Evolutionary conservation across 2,888 invertebrate species (phyloP).

Genomic region (Lysandra bellargus): DNA sequence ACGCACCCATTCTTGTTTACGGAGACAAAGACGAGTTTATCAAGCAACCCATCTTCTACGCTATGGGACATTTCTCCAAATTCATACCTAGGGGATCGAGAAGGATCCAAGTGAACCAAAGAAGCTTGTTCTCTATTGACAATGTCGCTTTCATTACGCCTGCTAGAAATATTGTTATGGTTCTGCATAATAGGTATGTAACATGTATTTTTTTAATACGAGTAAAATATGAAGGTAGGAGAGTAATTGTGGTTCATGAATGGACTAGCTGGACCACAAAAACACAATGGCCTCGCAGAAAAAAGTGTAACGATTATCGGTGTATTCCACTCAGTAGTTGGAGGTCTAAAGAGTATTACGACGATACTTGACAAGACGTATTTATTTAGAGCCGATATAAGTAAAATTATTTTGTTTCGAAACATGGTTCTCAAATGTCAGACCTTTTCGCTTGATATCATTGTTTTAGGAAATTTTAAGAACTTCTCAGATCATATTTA

Average conservation of each 20-base stretch:
- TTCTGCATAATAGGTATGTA: conserved; percentile 64
- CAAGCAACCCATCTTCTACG: conserved; percentile 94
- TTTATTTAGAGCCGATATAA: too few species aligned
- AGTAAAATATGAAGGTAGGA: background rate
- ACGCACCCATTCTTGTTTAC: conserved; percentile 83
- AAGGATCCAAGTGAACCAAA: conserved; percentile 47
- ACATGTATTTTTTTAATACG: background rate
- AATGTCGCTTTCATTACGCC: conserved; percentile 58
- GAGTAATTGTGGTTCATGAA: background rate
- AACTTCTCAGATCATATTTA: too few species aligned
- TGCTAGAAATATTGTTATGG: conserved; percentile 54
- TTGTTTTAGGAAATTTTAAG: too few species aligned
- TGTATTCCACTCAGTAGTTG: too few species aligned
- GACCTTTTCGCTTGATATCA: too few species aligned
- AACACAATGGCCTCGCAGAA: too few species aligned
- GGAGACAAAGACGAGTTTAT: conserved; percentile 84
- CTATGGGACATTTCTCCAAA: conserved; percentile 88
- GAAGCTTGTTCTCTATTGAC: conserved; percentile 42
- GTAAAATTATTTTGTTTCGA: too few species aligned
- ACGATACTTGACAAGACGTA: too few species aligned
- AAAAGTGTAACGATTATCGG: too few species aligned
- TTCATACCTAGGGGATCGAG: conserved; percentile 83
- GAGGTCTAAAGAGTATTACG: too few species aligned
- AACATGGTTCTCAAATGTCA: too few species aligned
- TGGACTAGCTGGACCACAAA: background rate